These are phyloP conservation scores for Lasius fuliginosus DNA, from an alignment of 2,888 invertebrate genomes.

Conservation along the genomic window DNA sequence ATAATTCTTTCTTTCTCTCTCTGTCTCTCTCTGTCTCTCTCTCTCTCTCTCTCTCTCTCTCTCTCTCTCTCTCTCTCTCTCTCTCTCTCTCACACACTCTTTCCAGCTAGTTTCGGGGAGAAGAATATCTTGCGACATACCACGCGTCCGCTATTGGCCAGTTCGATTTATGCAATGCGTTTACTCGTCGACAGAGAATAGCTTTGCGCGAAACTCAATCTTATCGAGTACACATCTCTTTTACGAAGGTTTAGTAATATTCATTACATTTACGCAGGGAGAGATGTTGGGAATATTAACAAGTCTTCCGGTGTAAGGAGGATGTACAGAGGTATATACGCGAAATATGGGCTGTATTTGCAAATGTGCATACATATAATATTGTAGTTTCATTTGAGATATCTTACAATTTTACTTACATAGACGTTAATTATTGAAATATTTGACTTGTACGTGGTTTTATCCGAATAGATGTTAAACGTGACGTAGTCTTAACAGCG, in stretches of 20 bases:
- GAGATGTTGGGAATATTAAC: neutral
- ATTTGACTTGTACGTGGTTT: neutral
- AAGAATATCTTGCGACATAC: constrained; percentile 16
- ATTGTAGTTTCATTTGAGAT: neutral
- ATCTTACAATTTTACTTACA: neutral
- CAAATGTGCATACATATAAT: neutral
- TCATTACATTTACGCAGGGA: neutral
- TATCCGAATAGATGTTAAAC: constrained; percentile 3
- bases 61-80: neutral
- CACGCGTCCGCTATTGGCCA: neutral
- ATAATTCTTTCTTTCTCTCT: constrained; percentile 15
- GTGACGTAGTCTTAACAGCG: constrained; percentile 21
- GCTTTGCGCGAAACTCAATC: neutral
- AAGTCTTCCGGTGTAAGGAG: neutral
- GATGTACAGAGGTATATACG: too few species aligned
- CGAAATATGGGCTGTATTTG: neutral
- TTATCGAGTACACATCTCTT: neutral
- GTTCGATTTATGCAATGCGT: constrained; percentile 20
- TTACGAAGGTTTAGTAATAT: constrained; percentile 6
- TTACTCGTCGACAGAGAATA: neutral
- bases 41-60: neutral
- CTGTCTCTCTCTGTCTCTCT: neutral
- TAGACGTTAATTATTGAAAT: neutral
- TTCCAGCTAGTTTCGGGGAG: constrained; percentile 15
- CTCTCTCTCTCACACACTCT: constrained; percentile 6